These are phyloP conservation scores for Lycocerus yunnanus DNA, from an alignment of 2,888 invertebrate species.

Conservation along the genomic window DNA sequence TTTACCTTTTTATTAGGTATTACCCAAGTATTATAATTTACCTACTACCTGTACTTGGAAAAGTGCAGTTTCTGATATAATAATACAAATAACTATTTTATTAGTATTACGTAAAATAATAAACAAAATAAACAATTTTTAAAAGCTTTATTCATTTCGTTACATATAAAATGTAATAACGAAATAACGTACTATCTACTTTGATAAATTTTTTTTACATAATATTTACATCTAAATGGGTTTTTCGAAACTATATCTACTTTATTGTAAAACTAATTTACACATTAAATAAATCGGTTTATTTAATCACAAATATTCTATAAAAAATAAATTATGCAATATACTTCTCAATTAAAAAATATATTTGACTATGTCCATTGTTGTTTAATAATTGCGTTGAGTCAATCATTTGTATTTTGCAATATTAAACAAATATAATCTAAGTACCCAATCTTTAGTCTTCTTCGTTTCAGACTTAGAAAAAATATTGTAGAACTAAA, in stretches of 20 bases:
- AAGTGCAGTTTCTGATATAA: too few relatives aligned
- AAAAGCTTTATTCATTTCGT: not conserved
- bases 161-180: slow-evolving; percentile 12
- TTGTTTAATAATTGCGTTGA: not conserved
- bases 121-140: not conserved
- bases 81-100: too few relatives aligned
- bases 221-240: slow-evolving; percentile 11
- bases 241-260: slow-evolving; percentile 10
- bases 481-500: not conserved
- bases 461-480: slow-evolving; percentile 13
- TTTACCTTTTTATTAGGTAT: too few relatives aligned
- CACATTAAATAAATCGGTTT: slow-evolving; percentile 14
- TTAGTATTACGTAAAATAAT: too few relatives aligned
- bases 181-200: slow-evolving; percentile 14
- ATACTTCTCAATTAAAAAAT: slow-evolving; percentile 14
- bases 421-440: slow-evolving; percentile 1
- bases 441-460: slow-evolving; percentile 10
- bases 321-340: slow-evolving; percentile 23
- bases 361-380: slow-evolving; percentile 8
- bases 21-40: too few relatives aligned
- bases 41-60: too few relatives aligned
- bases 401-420: not conserved
- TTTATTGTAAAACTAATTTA: slow-evolving; percentile 8
- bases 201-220: not conserved
- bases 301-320: slow-evolving; percentile 17